Conservation (phyloP, 2,113 vertebrate species). For the Takifugu bimaculatus region DNA sequence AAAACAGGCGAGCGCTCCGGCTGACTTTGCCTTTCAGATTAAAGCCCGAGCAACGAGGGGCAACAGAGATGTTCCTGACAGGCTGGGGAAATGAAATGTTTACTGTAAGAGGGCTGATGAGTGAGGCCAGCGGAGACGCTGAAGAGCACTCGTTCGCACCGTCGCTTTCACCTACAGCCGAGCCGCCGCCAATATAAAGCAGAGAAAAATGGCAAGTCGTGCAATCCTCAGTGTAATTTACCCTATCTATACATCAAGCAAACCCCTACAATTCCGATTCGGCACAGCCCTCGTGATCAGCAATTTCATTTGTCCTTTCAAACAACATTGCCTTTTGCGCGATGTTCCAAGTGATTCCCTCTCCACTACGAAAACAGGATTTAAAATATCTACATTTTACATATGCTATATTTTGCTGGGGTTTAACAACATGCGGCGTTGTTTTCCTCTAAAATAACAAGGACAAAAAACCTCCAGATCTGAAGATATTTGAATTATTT, state of each 20-base stretch:
- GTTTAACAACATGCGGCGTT: conserved; percentile 18
- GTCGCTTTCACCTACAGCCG: conserved; percentile 42
- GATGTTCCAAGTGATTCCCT: conserved; percentile 14
- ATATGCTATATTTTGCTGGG: conserved; percentile 19
- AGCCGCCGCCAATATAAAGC: conserved; percentile 46
- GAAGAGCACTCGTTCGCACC: conserved; percentile 48
- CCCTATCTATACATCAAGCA: conserved; percentile 36
- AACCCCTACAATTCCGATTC: conserved; percentile 39
- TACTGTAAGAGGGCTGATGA: conserved; percentile 62
- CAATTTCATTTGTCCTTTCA: conserved; percentile 41
- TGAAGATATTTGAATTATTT: conserved; percentile 59
- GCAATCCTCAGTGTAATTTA: conserved; percentile 37
- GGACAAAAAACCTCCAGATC: conserved; percentile 13
- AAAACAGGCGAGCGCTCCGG: conserved; percentile 48
- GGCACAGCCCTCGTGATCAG: conserved; percentile 17
- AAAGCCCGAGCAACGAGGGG: conserved; percentile 62
- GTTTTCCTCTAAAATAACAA: conserved; percentile 12
- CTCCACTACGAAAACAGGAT: conserved; percentile 5
- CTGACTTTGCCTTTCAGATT: conserved; percentile 80
- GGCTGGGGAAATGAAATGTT: conserved; percentile 80
- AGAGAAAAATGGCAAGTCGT: conserved; percentile 31
- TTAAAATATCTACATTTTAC: conserved; percentile 33
- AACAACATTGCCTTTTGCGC: conserved; percentile 28
- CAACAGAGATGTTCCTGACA: conserved; percentile 71
- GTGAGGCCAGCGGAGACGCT: conserved; percentile 50